Base-by-base conservation (phyloP, 2,888 invertebrate species). In the Chymomyza fuscimana region DNA sequence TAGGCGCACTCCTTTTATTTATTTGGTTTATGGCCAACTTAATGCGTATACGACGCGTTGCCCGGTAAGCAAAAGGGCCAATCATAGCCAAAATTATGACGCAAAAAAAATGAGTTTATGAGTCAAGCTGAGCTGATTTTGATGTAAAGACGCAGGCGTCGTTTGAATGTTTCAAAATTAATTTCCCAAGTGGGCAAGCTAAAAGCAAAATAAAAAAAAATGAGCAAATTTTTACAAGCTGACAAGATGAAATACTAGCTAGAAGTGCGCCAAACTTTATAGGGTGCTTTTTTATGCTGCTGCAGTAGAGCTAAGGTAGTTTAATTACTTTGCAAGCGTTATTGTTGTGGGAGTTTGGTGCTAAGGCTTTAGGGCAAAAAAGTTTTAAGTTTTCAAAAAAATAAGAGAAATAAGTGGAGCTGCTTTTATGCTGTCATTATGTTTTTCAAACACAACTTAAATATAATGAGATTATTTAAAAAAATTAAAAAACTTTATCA, bases 101-200 rank as follows among this genome's bases (percentile, higher is more conserved):
- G 46, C 32, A 60, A 60, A 36, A 60, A 36, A 46, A 22, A 7
- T 2, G 32, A 19, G 15, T 19, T 61, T 60, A 70, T 71, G 59
- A 69, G 70, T 59, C 51, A 40, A 40, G 40, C 10, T 51, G 40
- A 46, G 40, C 12, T 46, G 40, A 46, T 46, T 46, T 46, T 46
- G 40, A 46, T 46, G 40, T 46, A 46, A 46, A 46, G 40, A 46
- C 40, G 40, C 40, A 46, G 40, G 40, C 40, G 40, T 12, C 12
- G 40, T 22, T 54, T 63, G 68, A 40, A 25, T 66, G 64, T 54
- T 73, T 70, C 60, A 67, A 77, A 69, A 77, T 73, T 85, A 84
- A 85, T 85, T 85, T 84, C 84, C 86, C 84, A 73, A 78, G 84
- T 82, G 84, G 74, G 77, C 78, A 81, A 73, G 73, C 76, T 73